Evolutionary conservation across 2,797 vertebrate species (phyloP).

Genomic region (Pogonophryne albipinna): DNA sequence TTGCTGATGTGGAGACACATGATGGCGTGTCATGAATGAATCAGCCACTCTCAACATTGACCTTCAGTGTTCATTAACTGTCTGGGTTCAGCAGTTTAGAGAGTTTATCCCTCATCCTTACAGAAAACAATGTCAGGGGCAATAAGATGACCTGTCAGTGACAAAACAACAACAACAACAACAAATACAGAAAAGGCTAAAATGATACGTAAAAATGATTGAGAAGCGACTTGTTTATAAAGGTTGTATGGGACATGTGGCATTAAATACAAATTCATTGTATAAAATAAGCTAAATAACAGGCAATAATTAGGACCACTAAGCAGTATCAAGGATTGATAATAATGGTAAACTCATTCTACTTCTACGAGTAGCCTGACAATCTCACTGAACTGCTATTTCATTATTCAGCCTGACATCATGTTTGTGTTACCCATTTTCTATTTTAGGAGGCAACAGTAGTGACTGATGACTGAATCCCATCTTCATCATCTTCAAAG

Average conservation of each 20-base stretch:
- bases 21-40: conserved; percentile 38
- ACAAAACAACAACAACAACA: background rate
- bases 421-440: conserved; percentile 1
- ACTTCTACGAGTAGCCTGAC: background rate
- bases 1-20: conserved; percentile 9
- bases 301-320: background rate
- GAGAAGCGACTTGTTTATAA: background rate
- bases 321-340: background rate
- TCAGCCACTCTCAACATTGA: conserved; percentile 48
- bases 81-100: conserved; percentile 20
- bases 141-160: background rate
- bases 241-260: background rate
- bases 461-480: conserved; percentile 1
- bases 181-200: background rate
- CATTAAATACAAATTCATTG: background rate
- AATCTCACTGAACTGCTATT: conserved; percentile 1
- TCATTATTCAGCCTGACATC: conserved; percentile 13
- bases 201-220: background rate
- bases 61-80: conserved; percentile 51
- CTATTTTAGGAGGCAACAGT: background rate
- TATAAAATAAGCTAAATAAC: background rate
- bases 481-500: background rate
- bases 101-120: conserved; percentile 33
- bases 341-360: background rate
- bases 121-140: conserved; percentile 9